Evolutionary conservation across 2,113 vertebrate species (phyloP), one percentile per base, ranked within the genome.

Genomic region (Anser cygnoides): DNA sequence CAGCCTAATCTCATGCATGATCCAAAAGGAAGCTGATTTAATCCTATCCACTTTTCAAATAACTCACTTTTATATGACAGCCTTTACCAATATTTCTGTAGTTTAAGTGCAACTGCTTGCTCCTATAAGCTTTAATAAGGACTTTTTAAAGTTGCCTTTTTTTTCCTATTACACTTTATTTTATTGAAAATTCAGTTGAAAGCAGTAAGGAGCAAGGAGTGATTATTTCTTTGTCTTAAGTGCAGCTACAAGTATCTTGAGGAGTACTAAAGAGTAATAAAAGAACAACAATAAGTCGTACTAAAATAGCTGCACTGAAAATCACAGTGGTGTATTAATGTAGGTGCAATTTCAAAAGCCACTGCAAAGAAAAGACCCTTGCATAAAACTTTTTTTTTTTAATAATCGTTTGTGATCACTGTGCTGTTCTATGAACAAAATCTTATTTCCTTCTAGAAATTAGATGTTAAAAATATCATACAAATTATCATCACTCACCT

Each of bases 401-500:
- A 94, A 83, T 15, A 90, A 85, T 58, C 43, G 35, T 29, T 88
- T 88, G 39, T 79, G 23, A 66, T 73, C 49, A 39, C 37, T 29
- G 35, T 19, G 68, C 22, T 81, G 77, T 59, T 93, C 43, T 2
- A 1, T n/a, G 7, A 76, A 26, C 6, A 92, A 83, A 89, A 43
- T 23, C 52, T 74, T 75, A 67, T 71, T 81, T 91, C 37, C 22
- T 73, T 87, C 85, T 43, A 52, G 43, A 89, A 87, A 84, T 2
- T 1, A 46, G 4, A 29, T 41, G 15, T 91, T 83, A 84, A 54
- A 94, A 78, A 81, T 41, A 29, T n/a, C 46, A 66, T 19, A 89
- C 0, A 3, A 76, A 76, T 71, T 52, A 61, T 72, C 52, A 87
- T 26, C 71, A 91, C 97, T 97, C 98, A 99, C 99, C 99, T 98